phyloP scores from a whole-genome alignment of 2,797 vertebrate species.

The Acridotheres tristis region DNA sequence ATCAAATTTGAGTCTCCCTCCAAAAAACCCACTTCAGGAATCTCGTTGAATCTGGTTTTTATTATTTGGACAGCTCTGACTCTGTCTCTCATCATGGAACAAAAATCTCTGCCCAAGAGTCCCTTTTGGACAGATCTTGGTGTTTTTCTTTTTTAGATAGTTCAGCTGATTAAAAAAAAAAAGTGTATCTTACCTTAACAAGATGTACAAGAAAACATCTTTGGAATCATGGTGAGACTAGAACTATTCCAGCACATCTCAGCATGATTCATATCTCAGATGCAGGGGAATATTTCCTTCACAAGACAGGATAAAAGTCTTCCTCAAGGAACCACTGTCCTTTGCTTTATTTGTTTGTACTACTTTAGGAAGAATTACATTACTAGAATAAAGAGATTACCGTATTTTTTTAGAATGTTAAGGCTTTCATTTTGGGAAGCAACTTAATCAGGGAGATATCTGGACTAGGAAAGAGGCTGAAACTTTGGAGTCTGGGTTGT shows the following conservation, averaged over 20 bases:
- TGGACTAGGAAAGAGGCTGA: not conserved
- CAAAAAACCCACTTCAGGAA: not conserved
- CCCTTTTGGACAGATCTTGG: not conserved
- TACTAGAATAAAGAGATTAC: not conserved
- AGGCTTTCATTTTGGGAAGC: not conserved
- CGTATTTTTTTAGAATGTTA: not conserved
- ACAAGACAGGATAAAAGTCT: not conserved
- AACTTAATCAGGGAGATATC: not conserved
- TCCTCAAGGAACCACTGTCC: not conserved
- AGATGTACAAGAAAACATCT: not conserved
- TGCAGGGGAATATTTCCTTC: not conserved
- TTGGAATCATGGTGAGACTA: not conserved
- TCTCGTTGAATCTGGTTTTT: not conserved
- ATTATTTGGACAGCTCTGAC: slow-evolving; percentile 18
- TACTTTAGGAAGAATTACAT: not conserved
- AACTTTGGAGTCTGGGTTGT: not conserved
- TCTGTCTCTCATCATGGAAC: slow-evolving; percentile 16
- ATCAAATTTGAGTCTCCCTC: not conserved
- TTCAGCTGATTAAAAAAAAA: not conserved
- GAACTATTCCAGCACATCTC: not conserved
- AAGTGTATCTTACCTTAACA: not conserved
- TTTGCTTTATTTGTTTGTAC: not conserved
- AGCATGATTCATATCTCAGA: not conserved
- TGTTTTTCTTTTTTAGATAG: not conserved
- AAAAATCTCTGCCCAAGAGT: not conserved